Percentiles rank a stretch among this genome's conserved stretches.
Evolutionary conservation across 2,888 invertebrate genomes (phyloP).

Genomic region (Podotricha telesiphe): DNA sequence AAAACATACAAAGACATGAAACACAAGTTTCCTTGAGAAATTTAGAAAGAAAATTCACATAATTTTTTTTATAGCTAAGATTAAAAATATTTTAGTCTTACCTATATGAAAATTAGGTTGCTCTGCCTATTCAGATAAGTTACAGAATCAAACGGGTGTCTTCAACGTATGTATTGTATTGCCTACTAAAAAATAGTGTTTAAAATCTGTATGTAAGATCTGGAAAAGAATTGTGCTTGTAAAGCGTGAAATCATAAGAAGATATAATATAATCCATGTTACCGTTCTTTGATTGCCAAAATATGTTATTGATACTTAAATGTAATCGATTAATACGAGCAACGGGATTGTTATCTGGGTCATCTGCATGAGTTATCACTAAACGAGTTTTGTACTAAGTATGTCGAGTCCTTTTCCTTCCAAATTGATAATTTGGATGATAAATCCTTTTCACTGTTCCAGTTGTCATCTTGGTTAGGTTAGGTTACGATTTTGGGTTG

Average conservation of each 20-base stretch:
- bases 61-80: too few relatives aligned
- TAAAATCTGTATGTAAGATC: too few relatives aligned
- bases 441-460: neutral
- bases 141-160: too few relatives aligned
- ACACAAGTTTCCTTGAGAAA: too few relatives aligned
- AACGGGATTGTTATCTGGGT: conserved; percentile 39
- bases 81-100: too few relatives aligned
- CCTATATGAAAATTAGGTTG: too few relatives aligned
- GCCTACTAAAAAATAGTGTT: too few relatives aligned
- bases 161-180: too few relatives aligned
- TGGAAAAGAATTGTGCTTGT: too few relatives aligned
- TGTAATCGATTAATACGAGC: conserved; percentile 37
- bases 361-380: conserved; percentile 37
- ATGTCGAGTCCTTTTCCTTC: conserved; percentile 32
- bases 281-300: conserved; percentile 30
- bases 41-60: too few relatives aligned
- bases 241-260: neutral
- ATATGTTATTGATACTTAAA: conserved; percentile 30
- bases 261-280: conserved; percentile 8
- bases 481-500: neutral
- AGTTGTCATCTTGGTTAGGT: neutral
- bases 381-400: conserved; percentile 31
- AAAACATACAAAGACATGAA: too few relatives aligned
- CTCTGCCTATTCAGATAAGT: too few relatives aligned
- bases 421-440: conserved; percentile 15